These are phyloP conservation scores for Tenebrosternarchus preto DNA, from an alignment of 2,113 vertebrate genomes.

Conservation along the genomic window DNA sequence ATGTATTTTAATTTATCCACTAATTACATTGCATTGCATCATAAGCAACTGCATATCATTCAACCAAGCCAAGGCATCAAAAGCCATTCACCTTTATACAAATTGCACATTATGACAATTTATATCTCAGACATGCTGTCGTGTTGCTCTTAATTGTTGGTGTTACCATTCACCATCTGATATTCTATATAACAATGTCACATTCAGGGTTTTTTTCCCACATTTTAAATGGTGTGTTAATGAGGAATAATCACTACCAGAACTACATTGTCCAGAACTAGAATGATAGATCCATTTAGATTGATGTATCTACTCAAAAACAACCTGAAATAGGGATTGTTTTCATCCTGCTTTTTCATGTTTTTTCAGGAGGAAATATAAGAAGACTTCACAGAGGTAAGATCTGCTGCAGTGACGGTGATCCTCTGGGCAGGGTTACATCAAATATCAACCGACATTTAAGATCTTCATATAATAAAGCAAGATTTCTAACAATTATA, in stretches of 20 bases:
- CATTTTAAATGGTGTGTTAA: not conserved
- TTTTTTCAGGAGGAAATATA: constrained; percentile 87
- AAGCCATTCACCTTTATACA: not conserved
- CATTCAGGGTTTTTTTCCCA: not conserved
- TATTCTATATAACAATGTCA: not conserved
- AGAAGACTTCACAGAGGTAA: constrained; percentile 94
- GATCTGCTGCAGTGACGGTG: constrained; percentile 47
- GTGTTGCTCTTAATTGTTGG: not conserved
- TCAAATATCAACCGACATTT: not conserved
- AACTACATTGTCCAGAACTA: not conserved
- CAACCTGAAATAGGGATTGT: constrained; percentile 19
- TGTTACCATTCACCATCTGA: not conserved
- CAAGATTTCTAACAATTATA: not conserved
- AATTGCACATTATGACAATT: not conserved
- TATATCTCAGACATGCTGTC: not conserved
- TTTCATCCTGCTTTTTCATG: constrained; percentile 46
- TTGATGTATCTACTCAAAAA: not conserved
- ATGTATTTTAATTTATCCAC: not conserved
- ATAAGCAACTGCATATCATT: not conserved
- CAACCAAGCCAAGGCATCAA: not conserved
- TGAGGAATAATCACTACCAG: not conserved
- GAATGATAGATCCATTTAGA: not conserved
- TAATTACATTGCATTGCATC: not conserved
- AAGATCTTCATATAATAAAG: not conserved
- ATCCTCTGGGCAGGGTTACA: not conserved